Evolutionary conservation across 2,113 vertebrate genomes (phyloP).

Genomic region (Gulo gulo): DNA sequence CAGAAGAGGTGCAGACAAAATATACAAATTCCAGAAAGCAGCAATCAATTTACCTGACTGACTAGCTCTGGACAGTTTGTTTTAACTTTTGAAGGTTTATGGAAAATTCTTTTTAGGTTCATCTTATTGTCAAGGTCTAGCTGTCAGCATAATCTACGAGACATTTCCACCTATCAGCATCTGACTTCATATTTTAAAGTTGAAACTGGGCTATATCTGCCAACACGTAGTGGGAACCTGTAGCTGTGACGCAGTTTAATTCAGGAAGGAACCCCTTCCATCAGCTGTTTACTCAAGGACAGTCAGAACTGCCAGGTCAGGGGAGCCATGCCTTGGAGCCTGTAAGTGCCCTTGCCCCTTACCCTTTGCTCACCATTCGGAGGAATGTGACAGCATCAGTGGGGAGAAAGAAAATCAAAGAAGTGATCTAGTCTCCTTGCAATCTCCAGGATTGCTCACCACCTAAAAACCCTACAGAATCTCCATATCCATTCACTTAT

Average conservation of each 20-base stretch:
- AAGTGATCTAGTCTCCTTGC: background rate
- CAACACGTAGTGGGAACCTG: background rate
- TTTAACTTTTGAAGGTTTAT: conserved; percentile 76
- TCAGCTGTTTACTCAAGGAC: background rate
- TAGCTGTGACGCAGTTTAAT: background rate
- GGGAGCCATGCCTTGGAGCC: background rate
- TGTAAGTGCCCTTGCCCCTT: fast-evolving
- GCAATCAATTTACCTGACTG: conserved; percentile 68
- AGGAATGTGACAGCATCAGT: background rate
- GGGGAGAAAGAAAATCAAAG: background rate
- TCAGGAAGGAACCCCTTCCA: background rate
- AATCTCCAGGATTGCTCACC: background rate
- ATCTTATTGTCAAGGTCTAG: conserved; percentile 59
- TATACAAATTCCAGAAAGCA: conserved; percentile 72
- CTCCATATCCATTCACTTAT: background rate
- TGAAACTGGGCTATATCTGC: conserved; percentile 2
- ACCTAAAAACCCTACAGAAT: background rate
- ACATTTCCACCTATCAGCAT: background rate
- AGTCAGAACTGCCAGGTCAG: background rate
- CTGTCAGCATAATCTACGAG: conserved; percentile 67
- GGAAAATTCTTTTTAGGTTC: conserved; percentile 65
- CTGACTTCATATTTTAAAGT: conserved; percentile 44
- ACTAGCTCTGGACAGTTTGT: conserved; percentile 68
- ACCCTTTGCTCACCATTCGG: background rate
- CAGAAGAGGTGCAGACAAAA: conserved; percentile 66